Evolutionary conservation across 1,140 invertebrate species (phyloP).

Genomic region (Acyrthosiphon pisum): DNA sequence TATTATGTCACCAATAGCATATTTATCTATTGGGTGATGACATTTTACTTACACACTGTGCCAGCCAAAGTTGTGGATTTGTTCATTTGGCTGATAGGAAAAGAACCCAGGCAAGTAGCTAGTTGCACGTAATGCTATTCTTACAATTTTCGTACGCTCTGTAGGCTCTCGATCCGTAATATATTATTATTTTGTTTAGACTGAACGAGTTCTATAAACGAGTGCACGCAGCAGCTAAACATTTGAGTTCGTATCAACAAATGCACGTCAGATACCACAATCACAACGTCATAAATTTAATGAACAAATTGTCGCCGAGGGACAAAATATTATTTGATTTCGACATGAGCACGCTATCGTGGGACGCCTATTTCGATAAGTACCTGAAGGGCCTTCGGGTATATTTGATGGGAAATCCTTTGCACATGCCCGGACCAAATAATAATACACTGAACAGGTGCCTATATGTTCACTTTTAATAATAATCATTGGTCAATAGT

Average conservation of each 20-base stretch:
- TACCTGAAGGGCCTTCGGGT: constrained; percentile 73
- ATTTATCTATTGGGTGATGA: neutral
- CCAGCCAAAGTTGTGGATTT: constrained; percentile 32
- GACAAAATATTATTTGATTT: constrained; percentile 75
- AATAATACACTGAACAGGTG: constrained; percentile 46
- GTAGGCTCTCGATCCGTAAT: neutral
- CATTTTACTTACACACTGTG: constrained; percentile 19
- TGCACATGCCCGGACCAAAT: constrained; percentile 63
- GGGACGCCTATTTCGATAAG: constrained; percentile 71
- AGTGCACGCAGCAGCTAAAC: constrained; percentile 22
- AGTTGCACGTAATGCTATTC: neutral
- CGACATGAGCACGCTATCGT: constrained; percentile 72
- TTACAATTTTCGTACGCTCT: neutral
- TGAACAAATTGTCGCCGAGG: constrained; percentile 66
- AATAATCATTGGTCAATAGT: neutral
- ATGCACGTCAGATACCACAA: constrained; percentile 60
- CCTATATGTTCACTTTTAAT: neutral
- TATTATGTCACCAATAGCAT: constrained; percentile 29
- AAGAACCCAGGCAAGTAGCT: constrained; percentile 28
- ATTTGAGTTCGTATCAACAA: constrained; percentile 67
- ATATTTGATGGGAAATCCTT: constrained; percentile 76
- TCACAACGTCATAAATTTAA: constrained; percentile 69
- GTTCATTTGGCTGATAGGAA: neutral
- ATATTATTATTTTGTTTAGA: neutral
- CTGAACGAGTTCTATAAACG: constrained; percentile 41